These are phyloP conservation scores for Ditylenchus dipsaci DNA, from an alignment of 1,140 invertebrate genomes.

Conservation along the genomic window DNA sequence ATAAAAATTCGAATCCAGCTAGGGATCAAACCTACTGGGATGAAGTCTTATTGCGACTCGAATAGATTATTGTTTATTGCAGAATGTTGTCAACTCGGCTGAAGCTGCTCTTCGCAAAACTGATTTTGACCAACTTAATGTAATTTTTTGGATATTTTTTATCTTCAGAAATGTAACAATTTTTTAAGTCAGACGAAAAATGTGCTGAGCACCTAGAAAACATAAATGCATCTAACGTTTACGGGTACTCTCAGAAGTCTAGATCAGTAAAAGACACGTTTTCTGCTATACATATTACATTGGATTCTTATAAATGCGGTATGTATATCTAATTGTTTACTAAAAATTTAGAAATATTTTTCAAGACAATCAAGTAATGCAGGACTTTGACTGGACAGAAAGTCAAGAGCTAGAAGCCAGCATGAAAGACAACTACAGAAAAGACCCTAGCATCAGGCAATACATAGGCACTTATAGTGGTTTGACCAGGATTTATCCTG, in stretches of 20 bases:
- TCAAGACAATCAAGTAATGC: conserved; percentile 24
- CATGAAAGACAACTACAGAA: conserved; percentile 30
- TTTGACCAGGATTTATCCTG: conserved; percentile 37
- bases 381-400: conserved; percentile 41
- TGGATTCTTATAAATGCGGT: conserved; percentile 24
- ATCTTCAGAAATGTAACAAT: neutral
- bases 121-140: neutral
- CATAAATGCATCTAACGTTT: neutral
- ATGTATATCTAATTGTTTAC: neutral
- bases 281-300: neutral
- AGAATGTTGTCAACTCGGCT: neutral
- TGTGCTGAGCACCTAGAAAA: neutral
- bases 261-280: neutral
- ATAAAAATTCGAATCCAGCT: no score
- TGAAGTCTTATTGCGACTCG: no score
- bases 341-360: neutral
- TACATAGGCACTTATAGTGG: conserved; percentile 47
- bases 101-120: neutral
- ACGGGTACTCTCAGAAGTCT: neutral
- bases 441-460: conserved; percentile 30
- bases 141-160: neutral
- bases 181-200: neutral
- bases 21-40: no score
- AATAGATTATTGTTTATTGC: no score
- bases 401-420: conserved; percentile 18